These are phyloP conservation scores for Dallia pectoralis DNA, from an alignment of 2,797 vertebrate species.

Conservation along the genomic window DNA sequence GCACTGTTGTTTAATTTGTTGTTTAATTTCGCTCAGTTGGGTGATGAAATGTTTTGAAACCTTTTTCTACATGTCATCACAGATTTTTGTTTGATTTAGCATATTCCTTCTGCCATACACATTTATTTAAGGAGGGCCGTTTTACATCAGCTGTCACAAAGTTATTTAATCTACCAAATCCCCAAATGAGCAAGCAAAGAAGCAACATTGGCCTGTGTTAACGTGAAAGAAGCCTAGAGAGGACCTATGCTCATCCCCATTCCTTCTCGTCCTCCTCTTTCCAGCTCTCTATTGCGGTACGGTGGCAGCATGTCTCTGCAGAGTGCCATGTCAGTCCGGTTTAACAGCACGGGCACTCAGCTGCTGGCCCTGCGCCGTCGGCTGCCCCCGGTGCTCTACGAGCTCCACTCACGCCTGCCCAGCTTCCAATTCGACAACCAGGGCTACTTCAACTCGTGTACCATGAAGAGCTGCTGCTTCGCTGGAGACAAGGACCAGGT, in stretches of 20 bases:
- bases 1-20: slow-evolving; percentile 16
- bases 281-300: slow-evolving; percentile 90
- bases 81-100: background rate
- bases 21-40: slow-evolving; percentile 5
- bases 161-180: background rate
- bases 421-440: slow-evolving; percentile 99
- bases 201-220: background rate
- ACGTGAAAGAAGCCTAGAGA: background rate
- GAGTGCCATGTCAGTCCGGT: slow-evolving; percentile 98
- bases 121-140: background rate
- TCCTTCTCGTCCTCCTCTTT: background rate
- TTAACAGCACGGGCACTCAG: slow-evolving; percentile 96
- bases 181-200: background rate
- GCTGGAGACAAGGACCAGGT: slow-evolving; percentile 98
- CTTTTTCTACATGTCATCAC: background rate
- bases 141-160: background rate
- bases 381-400: slow-evolving; percentile 94
- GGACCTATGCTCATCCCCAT: background rate
- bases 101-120: background rate
- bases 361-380: slow-evolving; percentile 91
- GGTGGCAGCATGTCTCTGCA: slow-evolving; percentile 95
- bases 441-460: slow-evolving; percentile 99
- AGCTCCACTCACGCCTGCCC: slow-evolving; percentile 95
- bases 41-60: background rate
- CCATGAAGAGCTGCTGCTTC: slow-evolving; percentile 99